phyloP scores from a whole-genome alignment of 1,140 invertebrate genomes.

The Ylistrum balloti region DNA sequence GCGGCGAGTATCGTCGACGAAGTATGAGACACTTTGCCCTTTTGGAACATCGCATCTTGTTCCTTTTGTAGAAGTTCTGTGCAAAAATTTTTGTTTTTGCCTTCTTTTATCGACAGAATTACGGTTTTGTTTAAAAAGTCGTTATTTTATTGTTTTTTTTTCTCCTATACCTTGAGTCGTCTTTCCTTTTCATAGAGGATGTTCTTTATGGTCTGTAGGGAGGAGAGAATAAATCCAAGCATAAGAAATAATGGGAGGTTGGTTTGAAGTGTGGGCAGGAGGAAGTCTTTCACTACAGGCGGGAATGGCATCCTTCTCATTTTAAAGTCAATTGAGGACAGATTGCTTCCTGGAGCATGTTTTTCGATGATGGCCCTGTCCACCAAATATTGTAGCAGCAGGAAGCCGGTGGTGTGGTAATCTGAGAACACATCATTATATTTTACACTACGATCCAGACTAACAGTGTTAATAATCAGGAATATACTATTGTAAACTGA shows the following conservation, averaged over 20 bases:
- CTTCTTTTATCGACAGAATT: too few species aligned
- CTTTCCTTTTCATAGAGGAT: conserved; percentile 80
- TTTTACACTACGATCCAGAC: too few species aligned
- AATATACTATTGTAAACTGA: too few species aligned
- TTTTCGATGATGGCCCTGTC: conserved; percentile 85
- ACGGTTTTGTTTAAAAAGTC: too few species aligned
- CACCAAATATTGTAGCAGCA: conserved; percentile 87
- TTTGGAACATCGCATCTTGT: too few species aligned
- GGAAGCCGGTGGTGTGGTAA: conserved; percentile 87
- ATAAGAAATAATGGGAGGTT: conserved; percentile 84
- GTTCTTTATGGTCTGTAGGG: conserved; percentile 73
- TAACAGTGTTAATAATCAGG: too few species aligned
- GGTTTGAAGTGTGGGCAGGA: conserved; percentile 58
- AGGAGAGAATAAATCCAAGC: conserved; percentile 87
- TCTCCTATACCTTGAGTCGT: conserved; percentile 79
- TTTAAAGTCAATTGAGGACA: conserved; percentile 55
- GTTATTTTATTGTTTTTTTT: too few species aligned
- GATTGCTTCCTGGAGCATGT: conserved; percentile 47
- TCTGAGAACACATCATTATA: conserved; percentile 80
- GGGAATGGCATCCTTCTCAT: conserved; percentile 83
- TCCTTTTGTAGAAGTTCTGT: too few species aligned
- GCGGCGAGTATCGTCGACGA: too few species aligned
- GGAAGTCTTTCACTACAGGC: conserved; percentile 70
- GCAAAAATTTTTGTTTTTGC: too few species aligned
- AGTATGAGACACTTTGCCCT: too few species aligned